A percentile compares a stretch with the other conserved stretches of the same genome.
These are phyloP conservation scores for Protodeltote pygarga DNA, from an alignment of 2,888 invertebrate species.

Conservation along the genomic window DNA sequence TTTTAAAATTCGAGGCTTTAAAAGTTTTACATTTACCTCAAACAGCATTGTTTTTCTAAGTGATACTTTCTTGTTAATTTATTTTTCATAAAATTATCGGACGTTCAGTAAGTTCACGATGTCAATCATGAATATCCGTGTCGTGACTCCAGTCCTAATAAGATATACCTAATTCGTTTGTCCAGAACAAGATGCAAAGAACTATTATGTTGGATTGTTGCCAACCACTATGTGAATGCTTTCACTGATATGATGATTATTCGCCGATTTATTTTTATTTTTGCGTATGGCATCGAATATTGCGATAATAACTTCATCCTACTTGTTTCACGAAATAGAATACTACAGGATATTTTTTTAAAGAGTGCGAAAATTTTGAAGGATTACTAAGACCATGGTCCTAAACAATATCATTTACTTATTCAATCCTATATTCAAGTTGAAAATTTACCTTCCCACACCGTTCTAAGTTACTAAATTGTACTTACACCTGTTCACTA, in stretches of 20 bases:
- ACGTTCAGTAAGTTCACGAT: slow-evolving; percentile 20
- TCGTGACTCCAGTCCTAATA: slow-evolving; percentile 40
- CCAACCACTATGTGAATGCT: slow-evolving; percentile 56
- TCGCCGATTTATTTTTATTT: slow-evolving; percentile 63
- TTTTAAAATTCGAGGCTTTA: slow-evolving; percentile 20
- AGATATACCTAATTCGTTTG: slow-evolving; percentile 40
- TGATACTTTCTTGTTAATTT: not conserved
- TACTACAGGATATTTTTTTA: not conserved
- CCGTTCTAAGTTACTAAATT: too few relatives aligned
- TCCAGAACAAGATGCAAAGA: slow-evolving; percentile 47
- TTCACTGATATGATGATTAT: slow-evolving; percentile 62
- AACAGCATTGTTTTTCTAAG: not conserved
- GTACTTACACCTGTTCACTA: too few relatives aligned
- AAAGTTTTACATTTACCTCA: not conserved
- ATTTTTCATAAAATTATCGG: slow-evolving; percentile 26
- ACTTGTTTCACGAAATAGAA: slow-evolving; percentile 11
- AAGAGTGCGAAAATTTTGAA: too few relatives aligned
- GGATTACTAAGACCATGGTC: too few relatives aligned
- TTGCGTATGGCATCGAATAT: slow-evolving; percentile 18
- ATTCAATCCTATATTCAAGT: too few relatives aligned
- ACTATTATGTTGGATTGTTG: slow-evolving; percentile 56
- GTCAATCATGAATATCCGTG: slow-evolving; percentile 13
- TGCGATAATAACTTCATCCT: slow-evolving; percentile 7
- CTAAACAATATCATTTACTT: too few relatives aligned
- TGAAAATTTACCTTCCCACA: too few relatives aligned